These are phyloP conservation scores for Rhinophrynus dorsalis DNA, from an alignment of 2,797 vertebrate species.

Conservation along the genomic window DNA sequence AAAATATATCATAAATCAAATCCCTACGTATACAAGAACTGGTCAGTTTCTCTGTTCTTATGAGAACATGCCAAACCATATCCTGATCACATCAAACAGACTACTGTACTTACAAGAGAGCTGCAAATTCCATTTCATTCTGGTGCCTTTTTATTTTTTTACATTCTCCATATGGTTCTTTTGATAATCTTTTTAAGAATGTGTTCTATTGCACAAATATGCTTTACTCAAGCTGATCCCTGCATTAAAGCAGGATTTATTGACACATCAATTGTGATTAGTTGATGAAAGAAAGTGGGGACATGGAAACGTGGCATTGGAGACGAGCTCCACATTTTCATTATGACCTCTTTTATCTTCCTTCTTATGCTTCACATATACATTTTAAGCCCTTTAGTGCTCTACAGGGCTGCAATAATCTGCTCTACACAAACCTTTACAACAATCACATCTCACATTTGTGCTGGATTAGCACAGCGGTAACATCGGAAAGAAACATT, in stretches of 20 bases:
- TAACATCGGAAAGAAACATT: slow-evolving; percentile 13
- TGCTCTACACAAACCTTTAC: slow-evolving; percentile 44
- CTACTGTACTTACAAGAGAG: too few relatives aligned
- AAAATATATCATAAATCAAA: too few relatives aligned
- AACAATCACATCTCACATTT: slow-evolving; percentile 25
- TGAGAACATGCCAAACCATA: too few relatives aligned
- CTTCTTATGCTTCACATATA: slow-evolving; percentile 39
- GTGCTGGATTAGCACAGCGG: slow-evolving; percentile 27
- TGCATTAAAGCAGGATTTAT: slow-evolving; percentile 28
- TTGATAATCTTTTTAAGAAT: neutral
- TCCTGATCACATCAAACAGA: too few relatives aligned
- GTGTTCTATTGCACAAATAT: neutral
- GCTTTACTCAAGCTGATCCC: slow-evolving; percentile 14
- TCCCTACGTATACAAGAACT: too few relatives aligned
- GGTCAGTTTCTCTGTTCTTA: too few relatives aligned
- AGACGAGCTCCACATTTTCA: slow-evolving; percentile 30
- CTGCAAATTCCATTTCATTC: too few relatives aligned
- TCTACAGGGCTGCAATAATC: slow-evolving; percentile 39
- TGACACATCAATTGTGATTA: slow-evolving; percentile 44
- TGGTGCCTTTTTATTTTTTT: slow-evolving; percentile 4
- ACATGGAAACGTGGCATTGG: slow-evolving; percentile 26
- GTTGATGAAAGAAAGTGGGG: slow-evolving; percentile 44
- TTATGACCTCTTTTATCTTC: slow-evolving; percentile 41
- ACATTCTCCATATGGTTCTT: slow-evolving; percentile 32
- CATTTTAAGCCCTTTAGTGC: slow-evolving; percentile 41